Conservation (phyloP, 2,888 invertebrate genomes). For the Petrophora chlorosata region DNA sequence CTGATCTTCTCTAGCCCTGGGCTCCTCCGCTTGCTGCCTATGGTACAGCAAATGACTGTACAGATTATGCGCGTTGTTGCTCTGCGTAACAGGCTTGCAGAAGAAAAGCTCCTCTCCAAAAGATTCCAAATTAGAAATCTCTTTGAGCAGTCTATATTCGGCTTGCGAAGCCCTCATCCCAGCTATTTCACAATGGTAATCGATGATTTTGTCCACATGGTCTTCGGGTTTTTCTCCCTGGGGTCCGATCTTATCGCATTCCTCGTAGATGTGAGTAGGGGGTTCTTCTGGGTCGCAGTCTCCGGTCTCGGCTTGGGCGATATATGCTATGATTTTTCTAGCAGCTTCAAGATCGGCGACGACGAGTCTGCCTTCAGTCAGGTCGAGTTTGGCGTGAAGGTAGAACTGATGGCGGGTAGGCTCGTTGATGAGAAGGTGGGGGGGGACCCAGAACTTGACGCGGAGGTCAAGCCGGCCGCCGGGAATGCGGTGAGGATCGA, state of each 20-base stretch:
- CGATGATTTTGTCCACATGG: conserved; percentile 85
- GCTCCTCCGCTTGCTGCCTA: conserved; percentile 82
- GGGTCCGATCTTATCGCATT: conserved; percentile 85
- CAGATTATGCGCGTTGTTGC: conserved; percentile 88
- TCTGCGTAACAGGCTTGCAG: conserved; percentile 85
- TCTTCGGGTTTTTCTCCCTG: conserved; percentile 85
- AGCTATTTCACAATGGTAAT: conserved; percentile 84
- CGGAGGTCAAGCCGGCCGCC: conserved; percentile 87
- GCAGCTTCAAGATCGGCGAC: conserved; percentile 88
- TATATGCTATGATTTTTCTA: conserved; percentile 88
- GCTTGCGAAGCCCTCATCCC: conserved; percentile 90
- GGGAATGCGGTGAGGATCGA: conserved; percentile 89
- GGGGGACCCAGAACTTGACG: conserved; percentile 96
- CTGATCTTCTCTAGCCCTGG: conserved; percentile 69
- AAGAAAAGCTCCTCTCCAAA: conserved; percentile 94
- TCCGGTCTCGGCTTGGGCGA: conserved; percentile 90
- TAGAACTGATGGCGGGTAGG: conserved; percentile 94
- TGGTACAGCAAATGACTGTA: conserved; percentile 88
- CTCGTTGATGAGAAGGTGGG: conserved; percentile 93
- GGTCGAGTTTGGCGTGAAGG: conserved; percentile 90
- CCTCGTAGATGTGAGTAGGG: conserved; percentile 84
- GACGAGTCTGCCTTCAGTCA: conserved; percentile 88
- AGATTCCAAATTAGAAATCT: conserved; percentile 90
- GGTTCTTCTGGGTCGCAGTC: conserved; percentile 86
- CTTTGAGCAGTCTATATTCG: conserved; percentile 92